phyloP scores from a whole-genome alignment of 1,140 invertebrate species.

The Belonocnema kinseyi region DNA sequence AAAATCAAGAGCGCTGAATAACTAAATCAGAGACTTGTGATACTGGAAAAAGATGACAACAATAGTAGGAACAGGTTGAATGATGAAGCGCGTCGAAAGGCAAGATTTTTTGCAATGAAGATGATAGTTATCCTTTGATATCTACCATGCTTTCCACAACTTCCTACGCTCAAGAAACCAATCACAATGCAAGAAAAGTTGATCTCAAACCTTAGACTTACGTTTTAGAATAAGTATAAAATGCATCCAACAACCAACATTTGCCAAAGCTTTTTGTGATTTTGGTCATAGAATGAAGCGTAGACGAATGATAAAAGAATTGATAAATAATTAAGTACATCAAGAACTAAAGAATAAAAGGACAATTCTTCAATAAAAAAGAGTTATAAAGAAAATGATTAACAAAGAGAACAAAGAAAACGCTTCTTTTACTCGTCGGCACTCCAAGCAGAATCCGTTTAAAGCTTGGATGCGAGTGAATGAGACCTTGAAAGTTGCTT shows the following conservation, averaged over 20 bases:
- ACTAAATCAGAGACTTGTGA: constrained; percentile 5
- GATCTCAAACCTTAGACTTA: background rate
- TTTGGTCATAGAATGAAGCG: background rate
- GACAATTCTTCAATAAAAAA: background rate
- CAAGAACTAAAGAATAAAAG: too few species aligned
- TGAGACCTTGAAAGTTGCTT: background rate
- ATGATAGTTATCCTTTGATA: constrained; percentile 22
- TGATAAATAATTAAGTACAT: too few species aligned
- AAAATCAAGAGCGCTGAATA: background rate
- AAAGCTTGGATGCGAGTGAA: constrained; percentile 15
- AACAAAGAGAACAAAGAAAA: background rate
- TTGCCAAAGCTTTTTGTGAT: background rate
- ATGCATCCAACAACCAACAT: constrained; percentile 11
- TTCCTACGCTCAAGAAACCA: constrained; percentile 31
- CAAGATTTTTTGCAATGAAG: constrained; percentile 4
- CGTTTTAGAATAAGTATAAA: background rate
- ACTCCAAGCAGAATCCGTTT: background rate
- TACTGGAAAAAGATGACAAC: background rate
- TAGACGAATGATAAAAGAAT: background rate
- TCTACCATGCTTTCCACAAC: constrained; percentile 48
- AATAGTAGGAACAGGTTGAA: background rate
- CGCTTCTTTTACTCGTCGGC: background rate
- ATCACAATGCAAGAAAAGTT: constrained; percentile 24
- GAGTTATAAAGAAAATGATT: background rate
- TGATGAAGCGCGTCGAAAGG: constrained; percentile 12